phyloP scores from a whole-genome alignment of 2,888 invertebrate species.

The Ophioninae sp. region DNA sequence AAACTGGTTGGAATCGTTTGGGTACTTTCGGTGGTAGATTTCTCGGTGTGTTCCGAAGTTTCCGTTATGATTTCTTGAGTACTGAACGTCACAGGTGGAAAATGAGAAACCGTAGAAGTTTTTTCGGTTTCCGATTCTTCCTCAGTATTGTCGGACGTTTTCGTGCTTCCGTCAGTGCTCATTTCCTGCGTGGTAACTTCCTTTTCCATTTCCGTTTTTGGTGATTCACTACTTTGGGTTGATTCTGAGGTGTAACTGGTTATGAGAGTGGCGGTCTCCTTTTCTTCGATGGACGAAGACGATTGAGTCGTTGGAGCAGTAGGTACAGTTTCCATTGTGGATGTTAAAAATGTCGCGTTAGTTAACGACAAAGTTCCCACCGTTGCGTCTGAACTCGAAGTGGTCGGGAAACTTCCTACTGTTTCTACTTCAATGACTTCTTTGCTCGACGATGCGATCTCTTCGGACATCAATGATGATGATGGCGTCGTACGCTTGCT shows the following conservation, averaged over 20 bases:
- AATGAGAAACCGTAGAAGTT: neutral
- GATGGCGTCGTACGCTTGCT: neutral
- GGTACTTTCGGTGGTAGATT: neutral
- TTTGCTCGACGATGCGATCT: neutral
- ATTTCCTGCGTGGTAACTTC: neutral
- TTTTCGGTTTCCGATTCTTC: slow-evolving; percentile 7
- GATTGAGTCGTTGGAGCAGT: neutral
- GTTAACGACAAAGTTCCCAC: slow-evolving; percentile 9
- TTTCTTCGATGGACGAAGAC: slow-evolving; percentile 25
- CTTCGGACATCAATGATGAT: neutral
- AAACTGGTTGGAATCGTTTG: neutral
- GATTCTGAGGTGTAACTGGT: neutral
- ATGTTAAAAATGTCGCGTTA: slow-evolving; percentile 21
- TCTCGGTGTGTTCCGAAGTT: slow-evolving; percentile 4
- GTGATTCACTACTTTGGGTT: neutral
- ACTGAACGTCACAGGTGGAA: neutral
- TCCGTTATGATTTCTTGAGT: neutral
- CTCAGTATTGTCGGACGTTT: neutral
- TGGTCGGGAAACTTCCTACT: neutral
- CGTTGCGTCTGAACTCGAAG: slow-evolving; percentile 8
- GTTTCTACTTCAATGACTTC: slow-evolving; percentile 2
- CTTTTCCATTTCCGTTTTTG: slow-evolving; percentile 17
- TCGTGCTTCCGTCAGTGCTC: neutral
- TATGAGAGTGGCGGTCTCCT: neutral
- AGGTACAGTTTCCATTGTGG: slow-evolving; percentile 31